Base-by-base conservation (phyloP, 2,113 vertebrate species). In the Limnothrissa miodon region DNA sequence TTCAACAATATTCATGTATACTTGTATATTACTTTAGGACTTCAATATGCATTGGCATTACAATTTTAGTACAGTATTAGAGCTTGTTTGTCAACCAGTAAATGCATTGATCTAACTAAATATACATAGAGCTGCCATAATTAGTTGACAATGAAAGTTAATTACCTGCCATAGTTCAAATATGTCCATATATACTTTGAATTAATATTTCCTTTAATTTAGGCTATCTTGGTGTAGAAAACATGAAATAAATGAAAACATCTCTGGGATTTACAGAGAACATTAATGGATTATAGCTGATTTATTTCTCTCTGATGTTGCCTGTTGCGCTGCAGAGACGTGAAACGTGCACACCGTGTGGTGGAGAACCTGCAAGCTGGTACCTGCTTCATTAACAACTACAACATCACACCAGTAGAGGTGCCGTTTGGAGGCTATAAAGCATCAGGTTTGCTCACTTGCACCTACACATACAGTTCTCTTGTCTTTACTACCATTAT, bases 351-450 rank as follows among this genome's bases (percentile, higher is more conserved):
- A 19, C 97, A 99, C 87, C 94, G 97, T 15, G 94, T 99, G 80
- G 96, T 93, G 4, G 96, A 97, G 29, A 95, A 94, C 82, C 95
- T 99, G 0, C 96, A 99, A 85, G 97, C 96, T 0, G 98, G 98
- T 9, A 94, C 95, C 86, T 99, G 98, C 88, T 99, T 96, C 92
- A 96, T 99, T 83, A 99, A 99, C 92, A 99, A 99, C 93, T 99
- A 99, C 90, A 99, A 99, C 0, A 59, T 95, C 90, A 97, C 96
- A 62, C 97, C 97, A 0, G 96, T 99, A 89, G 97, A 99, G 90
- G 88, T 99, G 88, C 98, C 98, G 2, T 99, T 99, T 0, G 98
- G 98, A 51, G 98, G 98, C 7, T 99, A 95, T 87, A 99, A 99
- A 90, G 95, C 92, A 91, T 99, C 98, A 95, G 98, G 98, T 99